Base-by-base conservation (phyloP, 2,888 invertebrate species). In the Ctenicera cuprea region DNA sequence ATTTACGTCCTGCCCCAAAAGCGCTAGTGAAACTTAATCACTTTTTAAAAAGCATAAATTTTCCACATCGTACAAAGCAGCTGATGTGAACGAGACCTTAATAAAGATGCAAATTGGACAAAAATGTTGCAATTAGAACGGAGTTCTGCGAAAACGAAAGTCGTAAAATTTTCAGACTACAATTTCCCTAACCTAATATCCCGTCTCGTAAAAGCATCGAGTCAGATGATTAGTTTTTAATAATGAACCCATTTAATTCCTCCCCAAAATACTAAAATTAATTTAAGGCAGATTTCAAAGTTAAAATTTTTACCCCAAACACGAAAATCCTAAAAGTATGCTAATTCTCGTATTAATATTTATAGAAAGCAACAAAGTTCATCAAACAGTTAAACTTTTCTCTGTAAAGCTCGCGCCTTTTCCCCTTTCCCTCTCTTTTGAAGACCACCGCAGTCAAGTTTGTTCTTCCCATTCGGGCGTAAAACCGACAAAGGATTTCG, bases 271-370 rank as follows among this genome's bases (percentile, higher is more conserved):
- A 18, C 48, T 48, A 20, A 16, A 18, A 48, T 18, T 3, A 2
- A 11, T 2, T 18, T 18, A 11, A 26, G 18, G 5, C 14, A 11
- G 20, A 18, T 16, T 18, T 14, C 9, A 48, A 48, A 48, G 16
- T 11, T 20, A 48, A 48, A 48, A 48, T 48, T 18, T 48, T 18
- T 48, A 54, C 54, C 54, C 7, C 26, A 54, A 54, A 26, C 54
- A 54, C 14, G 54, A 8, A 54, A 54, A 54, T 54, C 54, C 30
- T 54, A n/a, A 54, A 54, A 30, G 54, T 54, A 54, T 54, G 54
- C 54, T 54, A 54, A 54, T 54, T 54, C 54, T 14, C 11, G 54
- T 54, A 54, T 54, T 54, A 54, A 54, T 54, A 54, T 54, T 54
- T 54, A 54, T 54, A 16, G 30, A 54, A 26, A 54, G 54, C 30